Conservation (phyloP, 1,140 invertebrate species). For the Zaprionus nigranus region DNA sequence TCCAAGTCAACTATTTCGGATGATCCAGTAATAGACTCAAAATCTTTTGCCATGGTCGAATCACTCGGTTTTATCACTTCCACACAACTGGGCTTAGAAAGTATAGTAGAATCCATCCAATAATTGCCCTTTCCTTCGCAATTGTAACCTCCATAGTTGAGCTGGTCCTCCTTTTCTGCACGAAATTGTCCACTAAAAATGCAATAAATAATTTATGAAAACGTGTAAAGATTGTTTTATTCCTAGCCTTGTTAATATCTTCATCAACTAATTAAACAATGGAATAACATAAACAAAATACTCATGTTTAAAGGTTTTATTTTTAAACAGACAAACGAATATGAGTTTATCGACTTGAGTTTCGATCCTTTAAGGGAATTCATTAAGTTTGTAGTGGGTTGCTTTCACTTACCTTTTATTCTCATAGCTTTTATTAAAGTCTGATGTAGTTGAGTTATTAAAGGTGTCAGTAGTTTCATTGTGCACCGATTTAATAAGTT, state of each 20-base stretch:
- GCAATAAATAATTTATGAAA: not conserved
- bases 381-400: too few species aligned
- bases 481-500: not conserved
- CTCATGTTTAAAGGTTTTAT: too few species aligned
- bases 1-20: conserved; percentile 87
- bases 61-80: conserved; percentile 65
- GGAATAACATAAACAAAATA: too few species aligned
- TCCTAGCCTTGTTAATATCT: too few species aligned
- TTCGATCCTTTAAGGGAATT: too few species aligned
- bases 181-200: conserved; percentile 38
- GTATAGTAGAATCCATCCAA: conserved; percentile 70
- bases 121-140: conserved; percentile 62
- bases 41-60: conserved; percentile 59
- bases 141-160: conserved; percentile 46
- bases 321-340: too few species aligned
- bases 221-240: too few species aligned
- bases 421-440: conserved; percentile 33
- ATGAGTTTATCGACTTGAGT: too few species aligned
- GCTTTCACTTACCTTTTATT: conserved; percentile 28
- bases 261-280: too few species aligned
- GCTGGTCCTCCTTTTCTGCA: conserved; percentile 61
- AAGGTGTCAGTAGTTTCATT: not conserved
- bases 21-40: conserved; percentile 71
- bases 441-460: conserved; percentile 26
- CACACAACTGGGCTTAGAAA: conserved; percentile 70